Evolutionary conservation across 1,140 invertebrate species (phyloP), one percentile per base, ranked within the genome.

Genomic region (Nasonia longicornis): DNA sequence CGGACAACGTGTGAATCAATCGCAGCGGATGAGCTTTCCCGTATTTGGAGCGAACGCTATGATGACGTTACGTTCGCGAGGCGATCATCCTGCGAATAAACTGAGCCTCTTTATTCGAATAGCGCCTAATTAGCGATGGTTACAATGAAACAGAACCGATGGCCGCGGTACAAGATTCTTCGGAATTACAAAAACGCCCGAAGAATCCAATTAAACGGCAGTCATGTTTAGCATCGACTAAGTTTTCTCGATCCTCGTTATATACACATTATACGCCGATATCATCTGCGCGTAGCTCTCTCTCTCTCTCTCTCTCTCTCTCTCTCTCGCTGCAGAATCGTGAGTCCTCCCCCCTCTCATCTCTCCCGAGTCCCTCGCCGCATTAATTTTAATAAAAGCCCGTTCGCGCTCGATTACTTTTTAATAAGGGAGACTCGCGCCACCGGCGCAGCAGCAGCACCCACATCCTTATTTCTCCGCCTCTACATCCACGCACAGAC

Each of bases 381-480:
- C 72, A 70, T 82, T 82, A 79, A 82, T 82, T 79, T 79, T 79
- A 79, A 82, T 82, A 82, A 82, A 82, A 76, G 66, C 70, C 64
- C 77, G 81, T 82, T 79, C 66, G 76, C 77, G 72, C 77, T 76
- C 77, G 48, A 82, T 82, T 82, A 82, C 77, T 75, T 82, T 82
- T 82, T 82, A 82, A 82, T 82, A 79, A 82, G 81, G 64, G 72
- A 75, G 45, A 26, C 73, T 70, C 31, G 66, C 31, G 48, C 79
- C 11, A 69, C n/a, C 22, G 66, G n/a, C 26, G 20, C 2, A 29
- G 80, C 29, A 14, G 42, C 22, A 42, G 26, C 10, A 70, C 63
- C 66, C 64, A 80, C 64, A 75, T 71, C 29, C 66, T 58, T 80
- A 69, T 75, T 75, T 80, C 72, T 69, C 26, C 22, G 22, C 22